Percentiles rank a stretch among this genome's conserved stretches.
These are phyloP conservation scores for Medauroidea extradentata DNA, from an alignment of 1,140 invertebrate species.

Conservation along the genomic window DNA sequence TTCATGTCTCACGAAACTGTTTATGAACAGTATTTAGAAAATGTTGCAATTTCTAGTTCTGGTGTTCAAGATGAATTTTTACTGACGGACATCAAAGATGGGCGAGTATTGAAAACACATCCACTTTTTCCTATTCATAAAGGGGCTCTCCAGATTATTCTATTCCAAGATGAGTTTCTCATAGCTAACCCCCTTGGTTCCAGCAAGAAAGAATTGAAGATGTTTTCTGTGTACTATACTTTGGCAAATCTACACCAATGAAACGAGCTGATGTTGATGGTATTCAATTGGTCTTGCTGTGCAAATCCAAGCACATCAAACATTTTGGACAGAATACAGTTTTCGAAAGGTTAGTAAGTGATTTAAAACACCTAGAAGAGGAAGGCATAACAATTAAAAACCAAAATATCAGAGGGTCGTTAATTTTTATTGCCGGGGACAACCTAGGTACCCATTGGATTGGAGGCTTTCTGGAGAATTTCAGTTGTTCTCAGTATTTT, in stretches of 20 bases:
- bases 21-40: conserved; percentile 9
- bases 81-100: conserved; percentile 10
- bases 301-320: not conserved
- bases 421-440: conserved; percentile 25
- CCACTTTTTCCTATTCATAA: not conserved
- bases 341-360: too few relatives aligned
- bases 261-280: not conserved
- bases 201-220: not conserved
- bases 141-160: conserved; percentile 1
- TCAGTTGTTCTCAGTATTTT: conserved; percentile 23
- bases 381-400: not conserved
- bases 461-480: conserved; percentile 28
- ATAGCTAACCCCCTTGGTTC: conserved; percentile 9
- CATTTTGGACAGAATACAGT: not conserved
- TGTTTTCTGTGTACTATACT: conserved; percentile 5
- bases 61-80: not conserved
- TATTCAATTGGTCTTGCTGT: conserved; percentile 6
- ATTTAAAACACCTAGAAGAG: not conserved
- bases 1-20: conserved; percentile 2
- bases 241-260: conserved; percentile 7
- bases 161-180: conserved; percentile 7
- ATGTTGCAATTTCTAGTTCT: not conserved
- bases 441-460: conserved; percentile 27
- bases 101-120: not conserved
- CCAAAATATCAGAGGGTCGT: too few relatives aligned